Conservation (phyloP, 2,888 invertebrate genomes). For the Pelosia muscerda region DNA sequence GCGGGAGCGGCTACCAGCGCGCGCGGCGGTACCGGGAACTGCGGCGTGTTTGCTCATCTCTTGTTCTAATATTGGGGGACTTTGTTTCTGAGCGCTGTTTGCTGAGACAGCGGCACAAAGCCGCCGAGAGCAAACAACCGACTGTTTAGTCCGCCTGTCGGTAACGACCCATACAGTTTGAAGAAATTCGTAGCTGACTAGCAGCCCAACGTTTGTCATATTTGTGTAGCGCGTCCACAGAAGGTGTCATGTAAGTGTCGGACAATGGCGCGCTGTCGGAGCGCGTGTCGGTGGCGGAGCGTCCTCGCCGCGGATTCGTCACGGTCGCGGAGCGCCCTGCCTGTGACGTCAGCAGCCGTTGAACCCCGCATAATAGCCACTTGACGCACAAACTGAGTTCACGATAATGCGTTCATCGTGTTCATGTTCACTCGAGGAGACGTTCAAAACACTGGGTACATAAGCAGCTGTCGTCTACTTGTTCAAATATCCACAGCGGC, state of each 20-base stretch:
- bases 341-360: constrained; percentile 11
- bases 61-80: constrained; percentile 58
- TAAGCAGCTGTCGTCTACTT: constrained; percentile 1
- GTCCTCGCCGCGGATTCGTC: constrained; percentile 23
- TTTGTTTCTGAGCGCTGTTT: constrained; percentile 56
- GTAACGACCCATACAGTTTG: constrained; percentile 28
- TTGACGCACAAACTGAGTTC: constrained; percentile 6
- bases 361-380: constrained; percentile 10
- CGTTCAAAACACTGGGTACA: neutral
- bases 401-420: constrained; percentile 13
- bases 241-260: constrained; percentile 26
- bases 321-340: constrained; percentile 6
- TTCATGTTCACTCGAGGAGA: constrained; percentile 6
- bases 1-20: constrained; percentile 18
- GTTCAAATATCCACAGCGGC: constrained; percentile 7
- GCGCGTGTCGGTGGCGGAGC: constrained; percentile 8
- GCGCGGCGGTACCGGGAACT: constrained; percentile 45
- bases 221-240: constrained; percentile 28
- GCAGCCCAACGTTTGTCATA: constrained; percentile 14
- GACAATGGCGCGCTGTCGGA: constrained; percentile 8
- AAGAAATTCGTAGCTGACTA: constrained; percentile 18
- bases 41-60: constrained; percentile 51
- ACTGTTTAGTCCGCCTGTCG: constrained; percentile 22
- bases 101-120: constrained; percentile 49
- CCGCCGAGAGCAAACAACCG: constrained; percentile 36